phyloP scores from a whole-genome alignment of 2,888 invertebrate genomes.

The Hoplodrina blanda region DNA sequence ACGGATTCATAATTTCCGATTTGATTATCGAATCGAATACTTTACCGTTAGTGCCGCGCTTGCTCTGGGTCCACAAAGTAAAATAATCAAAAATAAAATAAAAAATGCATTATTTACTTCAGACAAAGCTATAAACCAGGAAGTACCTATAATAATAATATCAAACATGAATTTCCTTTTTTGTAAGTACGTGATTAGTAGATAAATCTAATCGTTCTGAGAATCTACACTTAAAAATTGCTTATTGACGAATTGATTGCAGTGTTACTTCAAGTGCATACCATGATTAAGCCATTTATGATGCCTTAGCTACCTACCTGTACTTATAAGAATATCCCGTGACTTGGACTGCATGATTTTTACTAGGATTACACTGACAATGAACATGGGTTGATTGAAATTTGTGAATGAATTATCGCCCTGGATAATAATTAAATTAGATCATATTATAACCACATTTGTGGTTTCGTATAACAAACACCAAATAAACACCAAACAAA shows the following conservation, averaged over 20 bases:
- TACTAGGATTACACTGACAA: too few relatives aligned
- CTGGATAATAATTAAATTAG: too few relatives aligned
- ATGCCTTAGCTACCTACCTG: neutral
- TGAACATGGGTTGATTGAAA: neutral
- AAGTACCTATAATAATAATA: slow-evolving; percentile 20
- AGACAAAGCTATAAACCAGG: slow-evolving; percentile 26
- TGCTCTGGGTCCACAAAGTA: too few relatives aligned
- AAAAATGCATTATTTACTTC: neutral
- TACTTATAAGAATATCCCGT: neutral
- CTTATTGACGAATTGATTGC: neutral
- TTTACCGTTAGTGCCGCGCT: too few relatives aligned
- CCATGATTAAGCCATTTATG: neutral
- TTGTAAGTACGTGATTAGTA: slow-evolving; percentile 3
- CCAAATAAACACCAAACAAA: too few relatives aligned
- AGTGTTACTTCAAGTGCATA: slow-evolving; percentile 15
- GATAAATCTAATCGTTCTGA: slow-evolving; percentile 34
- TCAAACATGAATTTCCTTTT: slow-evolving; percentile 45
- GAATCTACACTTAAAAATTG: slow-evolving; percentile 12
- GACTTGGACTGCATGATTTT: neutral
- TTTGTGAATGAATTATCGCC: too few relatives aligned
- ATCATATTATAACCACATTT: too few relatives aligned
- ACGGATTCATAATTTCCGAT: too few relatives aligned
- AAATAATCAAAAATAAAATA: too few relatives aligned
- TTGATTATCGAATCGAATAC: too few relatives aligned
- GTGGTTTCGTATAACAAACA: too few relatives aligned